Conservation (phyloP, 2,113 vertebrate species). For the Sprattus sprattus region DNA sequence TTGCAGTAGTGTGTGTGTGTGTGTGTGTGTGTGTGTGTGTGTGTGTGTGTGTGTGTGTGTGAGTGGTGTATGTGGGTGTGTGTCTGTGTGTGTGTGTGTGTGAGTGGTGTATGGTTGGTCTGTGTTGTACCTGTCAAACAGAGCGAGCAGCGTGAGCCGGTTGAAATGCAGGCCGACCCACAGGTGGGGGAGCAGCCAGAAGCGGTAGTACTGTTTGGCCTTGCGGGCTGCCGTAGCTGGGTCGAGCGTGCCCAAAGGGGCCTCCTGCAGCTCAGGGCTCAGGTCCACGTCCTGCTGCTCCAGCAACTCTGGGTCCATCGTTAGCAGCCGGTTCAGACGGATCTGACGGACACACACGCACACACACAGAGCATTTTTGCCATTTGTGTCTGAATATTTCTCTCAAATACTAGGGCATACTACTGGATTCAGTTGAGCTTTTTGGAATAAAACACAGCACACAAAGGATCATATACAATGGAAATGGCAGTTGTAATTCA, state of each 20-base stretch:
- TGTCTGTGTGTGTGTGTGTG: slow-evolving; percentile 1
- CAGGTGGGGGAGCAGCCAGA: slow-evolving; percentile 92
- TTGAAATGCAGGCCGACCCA: slow-evolving; percentile 98
- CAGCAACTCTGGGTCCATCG: slow-evolving; percentile 92
- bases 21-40: no score
- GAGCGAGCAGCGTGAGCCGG: slow-evolving; percentile 92
- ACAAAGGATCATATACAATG: no score
- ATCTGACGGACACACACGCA: slow-evolving; percentile 74
- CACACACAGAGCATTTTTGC: background rate
- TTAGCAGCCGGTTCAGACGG: slow-evolving; percentile 90
- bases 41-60: background rate
- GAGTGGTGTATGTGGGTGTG: background rate
- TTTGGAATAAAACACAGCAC: no score
- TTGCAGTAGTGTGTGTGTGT: no score
- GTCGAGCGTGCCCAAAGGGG: slow-evolving; percentile 80
- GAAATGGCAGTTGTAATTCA: no score
- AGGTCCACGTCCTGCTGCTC: slow-evolving; percentile 93
- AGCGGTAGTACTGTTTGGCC: slow-evolving; percentile 91
- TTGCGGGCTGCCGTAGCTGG: slow-evolving; percentile 70
- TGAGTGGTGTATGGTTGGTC: background rate
- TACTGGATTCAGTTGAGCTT: no score
- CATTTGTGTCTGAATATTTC: no score
- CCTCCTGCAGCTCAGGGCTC: slow-evolving; percentile 92
- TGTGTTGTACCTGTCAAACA: slow-evolving; percentile 88
- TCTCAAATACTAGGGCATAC: no score